A percentile compares a stretch with the other conserved stretches of the same genome.
phyloP scores from a whole-genome alignment of 2,113 vertebrate species.

The Microcebus lehilahytsara region DNA sequence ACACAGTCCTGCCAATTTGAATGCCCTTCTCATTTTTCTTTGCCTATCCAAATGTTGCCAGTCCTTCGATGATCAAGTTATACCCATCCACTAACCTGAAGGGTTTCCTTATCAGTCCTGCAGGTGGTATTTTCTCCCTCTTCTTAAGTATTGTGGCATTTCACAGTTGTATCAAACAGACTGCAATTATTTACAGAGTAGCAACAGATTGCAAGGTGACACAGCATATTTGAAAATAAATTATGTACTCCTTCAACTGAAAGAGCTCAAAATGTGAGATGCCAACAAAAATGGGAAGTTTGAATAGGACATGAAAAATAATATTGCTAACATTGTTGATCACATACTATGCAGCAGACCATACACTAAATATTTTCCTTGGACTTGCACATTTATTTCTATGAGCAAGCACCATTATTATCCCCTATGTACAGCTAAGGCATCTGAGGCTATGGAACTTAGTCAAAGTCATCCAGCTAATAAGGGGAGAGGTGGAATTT shows the following conservation, averaged over 20 bases:
- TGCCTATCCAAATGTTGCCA: not conserved
- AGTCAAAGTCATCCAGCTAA: not conserved
- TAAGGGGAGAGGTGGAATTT: not conserved
- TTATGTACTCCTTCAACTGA: not conserved
- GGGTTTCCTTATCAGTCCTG: not conserved
- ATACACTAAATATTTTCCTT: not conserved
- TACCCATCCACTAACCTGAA: not conserved
- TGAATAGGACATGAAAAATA: conserved; percentile 3
- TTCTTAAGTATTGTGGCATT: not conserved
- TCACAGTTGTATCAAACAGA: not conserved
- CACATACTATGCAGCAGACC: not conserved
- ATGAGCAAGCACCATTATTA: not conserved
- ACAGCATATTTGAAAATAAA: conserved; percentile 27
- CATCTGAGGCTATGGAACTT: not conserved
- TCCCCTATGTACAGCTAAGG: not conserved
- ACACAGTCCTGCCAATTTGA: not conserved
- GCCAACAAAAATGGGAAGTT: not conserved
- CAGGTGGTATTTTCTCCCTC: not conserved
- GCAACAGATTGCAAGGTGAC: not conserved
- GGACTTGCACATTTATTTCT: not conserved
- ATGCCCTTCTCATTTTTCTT: not conserved
- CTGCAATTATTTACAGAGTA: conserved; percentile 6
- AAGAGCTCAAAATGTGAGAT: not conserved
- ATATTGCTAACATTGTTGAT: not conserved
- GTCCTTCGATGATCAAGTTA: not conserved